Base-by-base conservation (phyloP, 1,140 invertebrate species). In the Drosophila oshimai region DNA sequence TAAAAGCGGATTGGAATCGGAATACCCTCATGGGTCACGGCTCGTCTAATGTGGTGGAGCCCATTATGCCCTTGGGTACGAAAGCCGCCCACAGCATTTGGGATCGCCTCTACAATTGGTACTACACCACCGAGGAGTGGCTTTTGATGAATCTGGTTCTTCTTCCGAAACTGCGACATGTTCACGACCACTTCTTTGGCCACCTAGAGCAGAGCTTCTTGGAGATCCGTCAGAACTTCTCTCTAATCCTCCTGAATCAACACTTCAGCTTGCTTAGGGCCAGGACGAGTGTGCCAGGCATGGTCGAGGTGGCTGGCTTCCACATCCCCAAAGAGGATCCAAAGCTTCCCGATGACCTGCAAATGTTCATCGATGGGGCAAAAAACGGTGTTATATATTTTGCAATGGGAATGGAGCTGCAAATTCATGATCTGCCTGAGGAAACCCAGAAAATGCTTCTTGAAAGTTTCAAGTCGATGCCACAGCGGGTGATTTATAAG, bases 401-500 rank as follows among this genome's bases (percentile, higher is more conserved):
- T 44, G 93, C 91, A 31, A 91, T 94, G 6, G 94, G 94, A 1
- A 93, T 93, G 0, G 94, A 94, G 76, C 62, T 94, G 0, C 91
- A 91, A 53, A 91, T 91, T 54, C 90, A 91, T 4, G 92, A 92
- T 29, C 74, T 95, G 57, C 91, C 92, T 0, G 46, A 91, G 0
- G 84, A 79, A 17, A 91, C 94, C 12, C 2, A 94, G 1, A 91
- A 92, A 0, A 81, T 86, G 15, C 89, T 95, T 15, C 1, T 95
- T 0, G 91, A 93, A 0, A 92, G 92, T 1, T 93, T 95, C 22
- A 81, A 51, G 6, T 79, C 89, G 17, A 57, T 95, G 0, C 93
- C 94, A 2, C 92, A 94, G 37, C 93, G 92, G 9, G 91, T 95
- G 0, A 74, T 95, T 0, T 95, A 93, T 94, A 95, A 95, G 81